A percentile compares a stretch with the other conserved stretches of the same genome.
These are phyloP conservation scores for Ceratosolen fusciceps DNA, from an alignment of 1,140 invertebrate genomes.

Conservation along the genomic window DNA sequence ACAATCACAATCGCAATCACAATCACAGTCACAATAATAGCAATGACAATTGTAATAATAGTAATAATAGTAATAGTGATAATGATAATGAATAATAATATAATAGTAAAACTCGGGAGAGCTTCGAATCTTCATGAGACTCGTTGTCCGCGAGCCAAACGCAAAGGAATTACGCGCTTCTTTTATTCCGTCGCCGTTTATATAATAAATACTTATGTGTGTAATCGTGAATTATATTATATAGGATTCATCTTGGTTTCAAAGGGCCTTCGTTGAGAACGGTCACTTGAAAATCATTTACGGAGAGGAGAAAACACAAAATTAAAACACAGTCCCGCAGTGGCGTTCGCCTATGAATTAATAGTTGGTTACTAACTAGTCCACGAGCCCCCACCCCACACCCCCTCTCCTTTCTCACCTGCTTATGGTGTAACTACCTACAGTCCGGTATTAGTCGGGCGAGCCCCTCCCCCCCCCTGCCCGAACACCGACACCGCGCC, in stretches of 20 bases:
- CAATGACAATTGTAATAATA: no score
- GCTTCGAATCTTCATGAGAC: conserved; percentile 47
- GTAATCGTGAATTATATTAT: conserved; percentile 51
- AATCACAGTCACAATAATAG: no score
- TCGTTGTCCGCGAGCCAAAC: conserved; percentile 44
- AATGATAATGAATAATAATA: no score
- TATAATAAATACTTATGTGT: conserved; percentile 50
- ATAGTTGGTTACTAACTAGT: background rate
- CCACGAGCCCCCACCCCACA: background rate
- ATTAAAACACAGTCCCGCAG: background rate
- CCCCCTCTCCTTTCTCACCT: background rate
- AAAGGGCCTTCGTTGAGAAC: conserved; percentile 25
- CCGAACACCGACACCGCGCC: no score
- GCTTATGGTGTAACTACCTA: no score
- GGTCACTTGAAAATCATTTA: conserved; percentile 30
- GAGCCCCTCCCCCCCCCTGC: no score
- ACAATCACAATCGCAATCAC: no score
- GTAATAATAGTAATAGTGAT: no score
- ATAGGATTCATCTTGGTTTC: conserved; percentile 49
- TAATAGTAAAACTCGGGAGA: conserved; percentile 51
- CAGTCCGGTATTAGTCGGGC: no score
- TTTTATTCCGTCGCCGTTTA: conserved; percentile 31
- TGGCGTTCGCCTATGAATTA: background rate
- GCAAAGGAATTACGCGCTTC: conserved; percentile 33
- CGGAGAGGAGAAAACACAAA: conserved; percentile 49